Base-by-base conservation (phyloP, 2,888 invertebrate genomes). In the Tenthredo notha region DNA sequence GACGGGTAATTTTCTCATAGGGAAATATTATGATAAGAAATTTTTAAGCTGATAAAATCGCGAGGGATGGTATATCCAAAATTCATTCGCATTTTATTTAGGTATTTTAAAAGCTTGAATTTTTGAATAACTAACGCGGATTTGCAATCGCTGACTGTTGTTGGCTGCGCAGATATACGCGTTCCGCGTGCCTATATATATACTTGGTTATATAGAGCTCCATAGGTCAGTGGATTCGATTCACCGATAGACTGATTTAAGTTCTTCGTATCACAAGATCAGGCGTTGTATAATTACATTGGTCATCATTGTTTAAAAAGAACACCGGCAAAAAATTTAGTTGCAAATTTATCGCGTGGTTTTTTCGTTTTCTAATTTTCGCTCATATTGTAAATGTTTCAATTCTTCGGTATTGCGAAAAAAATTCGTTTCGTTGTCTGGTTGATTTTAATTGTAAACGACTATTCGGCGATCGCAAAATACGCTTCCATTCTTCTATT, bases 211-310 rank as follows among this genome's bases (percentile, higher is more conserved):
- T 54, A 77, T 54, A 50, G 77, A 54, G 77, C 29, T 29, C 33
- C 77, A 77, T 77, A 77, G 77, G 77, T 77, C 77, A 77, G 77
- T 77, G 77, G 77, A 77, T 77, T 77, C 54, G 77, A 77, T 77
- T 77, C 77, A 33, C 25, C 77, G 77, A 33, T 33, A 77, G 77
- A 77, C 77, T 25, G 77, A 77, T 77, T 54, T 54, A 54, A 77
- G 54, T 77, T 33, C 47, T 29, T n/a, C 54, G 77, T 40, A 50
- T 54, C 77, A 4, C 33, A 54, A 77, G 77, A 54, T 77, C 54
- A 33, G n/a, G 77, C 10, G 77, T 77, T 77, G 77, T 77, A 77
- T 54, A 77, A 77, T 77, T 77, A 33, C 77, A 77, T 54, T 54
- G 77, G 54, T 37, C 50, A 77, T 37, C 50, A 77, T 77, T 50